Evolutionary conservation across 1,140 invertebrate species (phyloP), one percentile per base, ranked within the genome.

Genomic region (Oncopeltus fasciatus): DNA sequence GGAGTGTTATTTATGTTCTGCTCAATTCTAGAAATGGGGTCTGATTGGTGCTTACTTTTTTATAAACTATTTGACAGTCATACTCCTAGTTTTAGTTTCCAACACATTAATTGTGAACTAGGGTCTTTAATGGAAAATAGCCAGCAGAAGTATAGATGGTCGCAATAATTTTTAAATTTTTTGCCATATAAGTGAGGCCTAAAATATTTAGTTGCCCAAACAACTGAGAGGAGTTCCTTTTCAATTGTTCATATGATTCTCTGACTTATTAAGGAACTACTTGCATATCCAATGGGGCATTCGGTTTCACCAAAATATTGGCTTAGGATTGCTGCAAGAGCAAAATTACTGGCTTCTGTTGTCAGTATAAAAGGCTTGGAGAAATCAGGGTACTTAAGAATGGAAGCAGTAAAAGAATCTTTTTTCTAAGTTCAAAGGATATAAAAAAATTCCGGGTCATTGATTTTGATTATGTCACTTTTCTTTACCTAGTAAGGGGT

Each of bases 151-250:
- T 14, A 43, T 28, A 47, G 9, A 28, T 60, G 59, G 26, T 60
- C 59, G 4, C 28, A 47, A 46, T 38, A 47, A 14, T 47, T 49
- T 49, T 60, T 47, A 20, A 60, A 60, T 44, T 28, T 20, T 26
- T 26, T 8, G 4, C 59, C 59, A 28, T 20, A 60, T 47, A 60
- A 24, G 26, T 60, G 47, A 16, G 59, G 59, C 16, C 59, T 8
- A 61, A 79, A 80, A 47, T 77, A 69, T 57, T 75, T 67, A 0
- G 75, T 68, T 0, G 70, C 70, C 69, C 71, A 75, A 1, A 80
- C 66, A 8, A 74, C 72, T 1, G 72, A 72, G 33, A 73, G 62
- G 5, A 72, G 63, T 66, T 74, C 72, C 67, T 64, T 68, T 71
- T 73, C 79, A 67, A 64, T 75, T 18, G 66, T 71, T 60, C 61